Percentiles rank a stretch among this genome's conserved stretches.
These are phyloP conservation scores for Triops cancriformis DNA, from an alignment of 1,140 invertebrate species.

Conservation along the genomic window DNA sequence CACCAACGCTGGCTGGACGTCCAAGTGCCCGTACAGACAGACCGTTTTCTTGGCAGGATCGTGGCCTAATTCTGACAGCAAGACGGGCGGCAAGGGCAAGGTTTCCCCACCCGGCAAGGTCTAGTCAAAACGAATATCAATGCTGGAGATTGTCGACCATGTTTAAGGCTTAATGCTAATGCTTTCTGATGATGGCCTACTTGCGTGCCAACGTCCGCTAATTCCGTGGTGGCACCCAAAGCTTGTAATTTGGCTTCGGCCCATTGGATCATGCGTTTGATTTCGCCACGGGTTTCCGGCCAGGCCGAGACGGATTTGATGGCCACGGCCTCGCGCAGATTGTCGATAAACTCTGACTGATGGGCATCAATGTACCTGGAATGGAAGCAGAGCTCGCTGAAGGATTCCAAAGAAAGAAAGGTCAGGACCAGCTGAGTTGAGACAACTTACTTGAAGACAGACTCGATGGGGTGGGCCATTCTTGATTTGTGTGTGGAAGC, in stretches of 20 bases:
- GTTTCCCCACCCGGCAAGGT: slow-evolving; percentile 59
- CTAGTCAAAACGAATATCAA: slow-evolving; percentile 36
- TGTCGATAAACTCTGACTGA: slow-evolving; percentile 63
- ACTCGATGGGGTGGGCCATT: background rate
- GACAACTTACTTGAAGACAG: background rate
- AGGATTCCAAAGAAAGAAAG: too few relatives aligned
- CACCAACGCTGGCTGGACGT: slow-evolving; percentile 88
- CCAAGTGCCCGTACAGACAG: slow-evolving; percentile 92
- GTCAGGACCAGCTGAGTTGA: too few relatives aligned
- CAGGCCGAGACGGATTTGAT: slow-evolving; percentile 93
- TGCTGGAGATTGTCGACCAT: too few relatives aligned
- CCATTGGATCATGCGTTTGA: slow-evolving; percentile 71
- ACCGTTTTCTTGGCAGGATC: slow-evolving; percentile 84
- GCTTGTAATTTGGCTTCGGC: slow-evolving; percentile 59
- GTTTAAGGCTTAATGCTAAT: too few relatives aligned
- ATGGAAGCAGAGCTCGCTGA: background rate
- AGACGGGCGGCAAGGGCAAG: slow-evolving; percentile 74
- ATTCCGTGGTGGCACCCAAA: slow-evolving; percentile 63
- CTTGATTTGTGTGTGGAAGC: background rate
- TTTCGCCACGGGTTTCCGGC: slow-evolving; percentile 66
- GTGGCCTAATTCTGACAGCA: slow-evolving; percentile 74
- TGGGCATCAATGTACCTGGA: slow-evolving; percentile 70
- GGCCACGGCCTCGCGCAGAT: slow-evolving; percentile 74
- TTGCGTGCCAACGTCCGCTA: slow-evolving; percentile 73
- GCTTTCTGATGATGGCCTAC: slow-evolving; percentile 34